Evolutionary conservation across 2,888 invertebrate genomes (phyloP).

Genomic region (Polia nebulosa): DNA sequence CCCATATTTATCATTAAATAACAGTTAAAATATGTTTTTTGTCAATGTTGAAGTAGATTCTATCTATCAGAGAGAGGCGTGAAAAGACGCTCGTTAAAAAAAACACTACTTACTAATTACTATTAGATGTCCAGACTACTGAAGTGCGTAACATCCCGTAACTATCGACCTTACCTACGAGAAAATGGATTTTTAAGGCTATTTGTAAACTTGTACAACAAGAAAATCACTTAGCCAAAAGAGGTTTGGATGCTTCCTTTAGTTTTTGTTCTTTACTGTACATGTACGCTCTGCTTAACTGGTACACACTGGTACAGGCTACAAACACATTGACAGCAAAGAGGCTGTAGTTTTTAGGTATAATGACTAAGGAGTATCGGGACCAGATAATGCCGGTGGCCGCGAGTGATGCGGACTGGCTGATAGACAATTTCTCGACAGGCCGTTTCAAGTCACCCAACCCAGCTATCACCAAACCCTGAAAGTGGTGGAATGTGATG

Average conservation of each 20-base stretch:
- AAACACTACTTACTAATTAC: background rate
- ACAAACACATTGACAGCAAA: slow-evolving; percentile 99
- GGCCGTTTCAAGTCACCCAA: slow-evolving; percentile 97
- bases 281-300: slow-evolving; percentile 94
- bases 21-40: slow-evolving; percentile 39
- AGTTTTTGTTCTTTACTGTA: slow-evolving; percentile 65
- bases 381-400: slow-evolving; percentile 95
- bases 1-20: slow-evolving; percentile 49
- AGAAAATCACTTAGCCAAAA: slow-evolving; percentile 21
- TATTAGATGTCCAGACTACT: slow-evolving; percentile 12
- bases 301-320: slow-evolving; percentile 96
- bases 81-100: slow-evolving; percentile 7
- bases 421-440: slow-evolving; percentile 95
- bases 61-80: slow-evolving; percentile 13
- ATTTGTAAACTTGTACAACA: slow-evolving; percentile 15
- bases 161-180: slow-evolving; percentile 44
- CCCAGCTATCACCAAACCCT: slow-evolving; percentile 95
- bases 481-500: slow-evolving; percentile 88
- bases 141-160: slow-evolving; percentile 37
- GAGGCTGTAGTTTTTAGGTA: slow-evolving; percentile 98
- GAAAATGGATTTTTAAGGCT: slow-evolving; percentile 4
- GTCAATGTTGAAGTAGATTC: slow-evolving; percentile 50
- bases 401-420: slow-evolving; percentile 95
- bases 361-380: slow-evolving; percentile 98
- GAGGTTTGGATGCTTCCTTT: slow-evolving; percentile 20